These are phyloP conservation scores for Petrophora chlorosata DNA, from an alignment of 2,888 invertebrate species.

Conservation along the genomic window DNA sequence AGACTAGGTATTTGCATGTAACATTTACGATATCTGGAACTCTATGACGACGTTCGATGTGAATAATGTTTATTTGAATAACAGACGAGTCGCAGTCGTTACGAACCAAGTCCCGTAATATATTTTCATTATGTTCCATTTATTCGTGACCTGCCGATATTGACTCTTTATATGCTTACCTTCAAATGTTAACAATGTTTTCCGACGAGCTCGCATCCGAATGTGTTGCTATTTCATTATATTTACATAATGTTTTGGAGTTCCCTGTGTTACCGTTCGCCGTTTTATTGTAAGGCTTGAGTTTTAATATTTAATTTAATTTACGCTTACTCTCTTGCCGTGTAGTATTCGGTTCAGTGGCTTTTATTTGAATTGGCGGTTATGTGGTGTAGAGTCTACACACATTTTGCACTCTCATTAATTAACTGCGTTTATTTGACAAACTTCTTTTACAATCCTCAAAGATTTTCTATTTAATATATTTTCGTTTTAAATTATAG, in stretches of 20 bases:
- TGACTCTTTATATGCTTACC: slow-evolving; percentile 70
- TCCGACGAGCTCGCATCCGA: slow-evolving; percentile 49
- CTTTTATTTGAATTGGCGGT: background rate
- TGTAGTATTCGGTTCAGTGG: background rate
- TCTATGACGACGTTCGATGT: slow-evolving; percentile 64
- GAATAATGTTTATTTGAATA: slow-evolving; percentile 75
- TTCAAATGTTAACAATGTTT: slow-evolving; percentile 67
- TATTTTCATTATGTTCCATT: slow-evolving; percentile 78
- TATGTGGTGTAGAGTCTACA: background rate
- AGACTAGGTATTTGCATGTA: too few relatives aligned
- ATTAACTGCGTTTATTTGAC: too few relatives aligned
- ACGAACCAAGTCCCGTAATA: slow-evolving; percentile 66
- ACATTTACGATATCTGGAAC: slow-evolving; percentile 69
- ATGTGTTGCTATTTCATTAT: slow-evolving; percentile 59
- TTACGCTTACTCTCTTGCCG: slow-evolving; percentile 4
- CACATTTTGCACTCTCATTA: too few relatives aligned
- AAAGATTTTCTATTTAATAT: too few relatives aligned
- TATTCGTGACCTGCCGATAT: slow-evolving; percentile 69
- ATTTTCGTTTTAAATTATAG: too few relatives aligned
- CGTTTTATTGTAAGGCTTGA: slow-evolving; percentile 32
- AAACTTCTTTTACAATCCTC: too few relatives aligned
- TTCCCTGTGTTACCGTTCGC: slow-evolving; percentile 31
- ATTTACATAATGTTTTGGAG: slow-evolving; percentile 59
- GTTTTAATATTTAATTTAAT: slow-evolving; percentile 33
- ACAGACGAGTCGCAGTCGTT: slow-evolving; percentile 64